Evolutionary conservation across 2,888 invertebrate genomes (phyloP), one percentile per base, ranked within the genome.

Genomic region (Hipparchia semele): DNA sequence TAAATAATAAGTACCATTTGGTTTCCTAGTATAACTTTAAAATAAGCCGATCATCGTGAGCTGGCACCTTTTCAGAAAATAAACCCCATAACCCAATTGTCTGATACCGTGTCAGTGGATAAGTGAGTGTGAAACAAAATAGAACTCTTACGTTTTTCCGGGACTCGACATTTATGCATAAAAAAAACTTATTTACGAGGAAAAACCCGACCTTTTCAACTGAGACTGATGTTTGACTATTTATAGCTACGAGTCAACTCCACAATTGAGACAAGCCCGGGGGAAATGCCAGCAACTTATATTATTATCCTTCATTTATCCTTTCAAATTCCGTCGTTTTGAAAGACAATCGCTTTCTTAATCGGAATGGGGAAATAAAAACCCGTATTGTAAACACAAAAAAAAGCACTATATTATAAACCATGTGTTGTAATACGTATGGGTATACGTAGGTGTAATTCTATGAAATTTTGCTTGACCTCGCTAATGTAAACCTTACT

Each of bases 211-310:
- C 68, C 51, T 49, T 68, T 51, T 59, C 51, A 51, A 68, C 49
- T 23, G 49, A 12, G 68, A 68, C 59, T 51, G 59, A 68, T 68
- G 68, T 51, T 51, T 12, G 51, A 33, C 49, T 68, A 68, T 68
- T 68, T 60, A 59, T 68, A 68, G 68, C 59, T 0, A 33, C 49
- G 68, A 51, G 49, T 68, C 59, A 59, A 68, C 60, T 68, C 59
- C 33, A 67, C 67, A 59, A 68, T 60, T 68, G 59, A 68, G 51
- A 60, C 59, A 49, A 49, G 23, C 10, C 23, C 33, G 7, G 33
- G 46, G 59, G 33, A 68, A 68, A 68, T 60, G n/a, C 46, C 67
- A 68, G 39, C 23, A 68, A 68, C 67, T 68, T 68, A 46, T 68
- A 46, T 68, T 68, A 68, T 68, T 49, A 68, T 68, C 54, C 66